Evolutionary conservation across 2,113 vertebrate species (phyloP).

Genomic region (Manacus vitellinus): DNA sequence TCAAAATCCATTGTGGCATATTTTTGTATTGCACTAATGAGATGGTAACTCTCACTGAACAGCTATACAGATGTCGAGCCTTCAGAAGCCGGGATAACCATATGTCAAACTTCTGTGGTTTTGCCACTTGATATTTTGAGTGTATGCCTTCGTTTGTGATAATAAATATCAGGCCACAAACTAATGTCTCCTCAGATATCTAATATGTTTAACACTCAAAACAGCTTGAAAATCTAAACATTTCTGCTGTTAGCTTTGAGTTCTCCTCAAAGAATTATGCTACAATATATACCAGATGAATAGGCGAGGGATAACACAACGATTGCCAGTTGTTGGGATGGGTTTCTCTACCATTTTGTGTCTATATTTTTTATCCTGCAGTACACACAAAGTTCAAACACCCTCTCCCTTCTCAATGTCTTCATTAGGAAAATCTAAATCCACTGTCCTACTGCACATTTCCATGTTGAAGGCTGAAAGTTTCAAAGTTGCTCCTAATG

Average conservation of each 20-base stretch:
- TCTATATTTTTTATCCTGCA: neutral
- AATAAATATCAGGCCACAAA: constrained; percentile 53
- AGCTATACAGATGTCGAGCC: neutral
- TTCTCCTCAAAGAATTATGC: neutral
- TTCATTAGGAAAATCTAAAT: neutral
- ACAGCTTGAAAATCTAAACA: constrained; percentile 45
- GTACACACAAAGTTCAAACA: neutral
- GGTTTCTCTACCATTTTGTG: neutral
- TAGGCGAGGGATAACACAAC: neutral
- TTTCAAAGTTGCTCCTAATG: neutral
- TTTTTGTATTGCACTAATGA: constrained; percentile 7
- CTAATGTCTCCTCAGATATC: constrained; percentile 27
- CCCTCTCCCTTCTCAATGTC: neutral
- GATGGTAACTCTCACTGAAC: neutral
- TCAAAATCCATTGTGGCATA: neutral
- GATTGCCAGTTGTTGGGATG: neutral
- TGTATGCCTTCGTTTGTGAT: constrained; percentile 26
- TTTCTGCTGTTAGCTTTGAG: constrained; percentile 16
- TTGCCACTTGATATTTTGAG: constrained; percentile 12
- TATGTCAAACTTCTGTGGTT: constrained; percentile 23
- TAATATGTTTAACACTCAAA: constrained; percentile 21
- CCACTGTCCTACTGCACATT: neutral
- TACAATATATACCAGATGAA: constrained; percentile 29
- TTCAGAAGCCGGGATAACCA: neutral
- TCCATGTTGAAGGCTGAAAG: neutral